A percentile compares a stretch with the other conserved stretches of the same genome.
Evolutionary conservation across 2,888 invertebrate species (phyloP).

Genomic region (Leucozona laternaria): DNA sequence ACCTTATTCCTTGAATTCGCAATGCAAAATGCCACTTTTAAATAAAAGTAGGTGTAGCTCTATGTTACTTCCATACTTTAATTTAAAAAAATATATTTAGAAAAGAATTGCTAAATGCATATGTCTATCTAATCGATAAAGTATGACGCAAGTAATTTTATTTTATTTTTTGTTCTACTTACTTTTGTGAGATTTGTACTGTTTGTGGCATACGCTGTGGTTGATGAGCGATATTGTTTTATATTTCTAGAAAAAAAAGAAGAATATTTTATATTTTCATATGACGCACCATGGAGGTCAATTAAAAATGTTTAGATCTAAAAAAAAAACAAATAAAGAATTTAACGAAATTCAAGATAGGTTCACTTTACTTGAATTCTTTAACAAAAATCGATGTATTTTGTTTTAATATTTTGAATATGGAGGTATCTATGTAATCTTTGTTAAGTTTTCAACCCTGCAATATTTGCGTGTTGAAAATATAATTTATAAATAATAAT

Average conservation of each 20-base stretch:
- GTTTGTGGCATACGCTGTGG: background rate
- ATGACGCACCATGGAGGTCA: background rate
- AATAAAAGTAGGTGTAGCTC: too few relatives aligned
- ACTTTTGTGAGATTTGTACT: background rate
- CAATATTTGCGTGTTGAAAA: too few relatives aligned
- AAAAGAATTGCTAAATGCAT: background rate
- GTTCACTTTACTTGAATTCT: too few relatives aligned
- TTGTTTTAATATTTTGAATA: too few relatives aligned
- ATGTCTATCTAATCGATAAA: slow-evolving; percentile 10
- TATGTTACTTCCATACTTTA: too few relatives aligned
- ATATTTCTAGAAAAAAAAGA: background rate
- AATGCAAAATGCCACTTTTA: background rate
- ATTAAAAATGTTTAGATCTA: background rate
- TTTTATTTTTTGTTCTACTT: background rate
- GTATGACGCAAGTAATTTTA: background rate
- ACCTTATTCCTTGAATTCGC: background rate
- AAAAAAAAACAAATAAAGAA: too few relatives aligned
- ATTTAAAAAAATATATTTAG: background rate
- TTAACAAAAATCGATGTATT: too few relatives aligned
- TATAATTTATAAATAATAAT: too few relatives aligned
- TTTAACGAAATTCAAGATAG: too few relatives aligned
- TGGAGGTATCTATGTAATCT: too few relatives aligned
- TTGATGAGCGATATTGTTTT: background rate
- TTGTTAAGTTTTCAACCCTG: too few relatives aligned
- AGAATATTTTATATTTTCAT: background rate